Conservation (phyloP, 2,888 invertebrate genomes). For the Melipona bicolor region DNA sequence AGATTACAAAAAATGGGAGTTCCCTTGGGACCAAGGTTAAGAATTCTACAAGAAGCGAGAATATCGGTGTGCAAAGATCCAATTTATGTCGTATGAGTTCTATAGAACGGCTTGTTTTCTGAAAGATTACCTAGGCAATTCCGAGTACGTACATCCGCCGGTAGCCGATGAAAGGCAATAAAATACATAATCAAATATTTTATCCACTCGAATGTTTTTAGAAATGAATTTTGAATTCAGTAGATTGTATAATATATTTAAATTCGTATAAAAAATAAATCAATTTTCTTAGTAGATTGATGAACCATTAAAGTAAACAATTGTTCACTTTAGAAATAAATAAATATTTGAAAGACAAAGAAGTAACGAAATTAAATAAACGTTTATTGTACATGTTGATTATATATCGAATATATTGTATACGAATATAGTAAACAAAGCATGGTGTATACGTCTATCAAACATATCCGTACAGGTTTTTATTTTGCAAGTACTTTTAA, state of each 20-base stretch:
- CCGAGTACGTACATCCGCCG: not conserved
- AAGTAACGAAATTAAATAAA: not conserved
- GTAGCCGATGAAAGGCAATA: not conserved
- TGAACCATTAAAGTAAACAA: not conserved
- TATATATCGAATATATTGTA: not conserved
- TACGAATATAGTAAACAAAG: too few species aligned
- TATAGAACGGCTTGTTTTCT: not conserved
- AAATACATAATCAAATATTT: not conserved
- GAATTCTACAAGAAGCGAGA: conserved; percentile 94
- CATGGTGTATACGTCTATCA: not conserved
- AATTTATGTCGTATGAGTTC: conserved; percentile 85
- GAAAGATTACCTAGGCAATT: too few species aligned
- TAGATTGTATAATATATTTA: not conserved
- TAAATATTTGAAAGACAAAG: not conserved
- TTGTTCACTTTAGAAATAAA: not conserved
- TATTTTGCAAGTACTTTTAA: not conserved
- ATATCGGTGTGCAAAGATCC: conserved; percentile 87
- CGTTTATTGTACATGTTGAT: not conserved
- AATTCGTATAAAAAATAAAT: not conserved
- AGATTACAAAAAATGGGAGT: conserved; percentile 94
- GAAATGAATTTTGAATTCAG: not conserved
- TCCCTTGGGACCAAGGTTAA: conserved; percentile 94
- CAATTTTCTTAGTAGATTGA: not conserved
- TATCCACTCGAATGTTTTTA: not conserved
- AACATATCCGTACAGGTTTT: not conserved